Evolutionary conservation across 92 coral and sea anemone species (phyloP).

Genomic region (Plumapathes pennacea): DNA sequence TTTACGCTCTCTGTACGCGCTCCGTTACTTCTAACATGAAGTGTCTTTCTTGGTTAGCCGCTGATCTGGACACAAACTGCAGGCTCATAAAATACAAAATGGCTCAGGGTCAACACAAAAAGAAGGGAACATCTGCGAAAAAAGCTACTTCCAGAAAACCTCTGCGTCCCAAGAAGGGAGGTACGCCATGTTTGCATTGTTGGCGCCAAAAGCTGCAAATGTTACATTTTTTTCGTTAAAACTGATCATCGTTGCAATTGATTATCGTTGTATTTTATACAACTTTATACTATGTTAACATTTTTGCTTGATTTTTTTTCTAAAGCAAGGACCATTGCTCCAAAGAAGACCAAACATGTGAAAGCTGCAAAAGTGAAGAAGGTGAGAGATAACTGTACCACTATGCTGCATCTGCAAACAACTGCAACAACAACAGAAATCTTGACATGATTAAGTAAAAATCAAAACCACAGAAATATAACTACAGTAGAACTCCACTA

Average conservation of each 20-base stretch:
- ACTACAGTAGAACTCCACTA: too few species aligned
- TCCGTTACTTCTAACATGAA: too few species aligned
- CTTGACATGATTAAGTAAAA: too few species aligned
- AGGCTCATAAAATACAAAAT: constrained; percentile 23
- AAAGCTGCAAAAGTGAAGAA: constrained; percentile 68
- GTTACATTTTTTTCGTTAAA: too few species aligned
- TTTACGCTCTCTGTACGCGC: too few species aligned
- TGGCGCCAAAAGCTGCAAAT: neutral
- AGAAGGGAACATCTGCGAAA: constrained; percentile 54
- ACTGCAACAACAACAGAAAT: too few species aligned
- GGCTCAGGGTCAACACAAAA: constrained; percentile 92
- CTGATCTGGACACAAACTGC: constrained; percentile 5
- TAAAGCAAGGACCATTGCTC: constrained; percentile 61
- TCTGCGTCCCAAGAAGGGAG: constrained; percentile 90
- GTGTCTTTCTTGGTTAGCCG: too few species aligned
- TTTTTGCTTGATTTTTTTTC: neutral
- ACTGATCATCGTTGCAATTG: too few species aligned
- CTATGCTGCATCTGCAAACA: too few species aligned
- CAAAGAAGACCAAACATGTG: constrained; percentile 56
- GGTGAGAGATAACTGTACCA: constrained; percentile 27
- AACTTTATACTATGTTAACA: neutral
- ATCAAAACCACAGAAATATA: too few species aligned
- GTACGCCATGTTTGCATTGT: constrained; percentile 13
- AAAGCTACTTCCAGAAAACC: constrained; percentile 78
- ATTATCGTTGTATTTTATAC: too few species aligned